Conservation (phyloP, 2,888 invertebrate species). For the Disparrhopalites patrizii region DNA sequence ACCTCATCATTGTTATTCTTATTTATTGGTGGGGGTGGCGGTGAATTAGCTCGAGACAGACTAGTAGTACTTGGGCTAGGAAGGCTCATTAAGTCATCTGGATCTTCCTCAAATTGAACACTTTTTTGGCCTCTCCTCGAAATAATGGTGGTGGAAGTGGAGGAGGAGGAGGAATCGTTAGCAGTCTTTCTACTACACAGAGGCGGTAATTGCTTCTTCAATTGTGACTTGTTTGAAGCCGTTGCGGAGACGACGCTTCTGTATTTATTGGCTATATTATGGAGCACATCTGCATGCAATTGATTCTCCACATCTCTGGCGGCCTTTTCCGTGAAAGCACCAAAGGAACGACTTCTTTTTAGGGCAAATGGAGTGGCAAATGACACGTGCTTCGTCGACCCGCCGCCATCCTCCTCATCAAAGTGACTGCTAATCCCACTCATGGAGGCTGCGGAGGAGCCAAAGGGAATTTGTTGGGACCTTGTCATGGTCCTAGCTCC, state of each 20-base stretch:
- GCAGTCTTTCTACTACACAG: not conserved
- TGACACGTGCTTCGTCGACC: not conserved
- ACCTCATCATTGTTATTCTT: conserved; percentile 29
- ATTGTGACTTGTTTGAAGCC: not conserved
- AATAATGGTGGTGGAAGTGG: too few species aligned
- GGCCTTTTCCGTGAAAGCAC: conserved; percentile 45
- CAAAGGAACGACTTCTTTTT: conserved; percentile 38
- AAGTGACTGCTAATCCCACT: not conserved
- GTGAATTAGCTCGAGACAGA: not conserved
- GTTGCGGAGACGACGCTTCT: not conserved
- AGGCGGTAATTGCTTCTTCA: conserved; percentile 11
- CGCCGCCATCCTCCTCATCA: not conserved
- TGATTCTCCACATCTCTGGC: conserved; percentile 35
- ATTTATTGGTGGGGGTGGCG: not conserved
- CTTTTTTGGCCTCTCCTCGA: not conserved
- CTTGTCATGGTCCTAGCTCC: conserved; percentile 30
- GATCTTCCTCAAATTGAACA: conserved; percentile 15
- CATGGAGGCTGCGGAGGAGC: not conserved
- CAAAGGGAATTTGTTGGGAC: not conserved
- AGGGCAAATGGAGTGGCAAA: conserved; percentile 28
- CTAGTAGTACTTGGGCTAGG: not conserved
- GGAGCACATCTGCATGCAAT: conserved; percentile 37
- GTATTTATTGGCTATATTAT: conserved; percentile 21
- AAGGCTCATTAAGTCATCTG: not conserved
- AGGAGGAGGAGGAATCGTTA: not conserved